These are phyloP conservation scores for Agrypnus murinus DNA, from an alignment of 2,888 invertebrate species.

Conservation along the genomic window DNA sequence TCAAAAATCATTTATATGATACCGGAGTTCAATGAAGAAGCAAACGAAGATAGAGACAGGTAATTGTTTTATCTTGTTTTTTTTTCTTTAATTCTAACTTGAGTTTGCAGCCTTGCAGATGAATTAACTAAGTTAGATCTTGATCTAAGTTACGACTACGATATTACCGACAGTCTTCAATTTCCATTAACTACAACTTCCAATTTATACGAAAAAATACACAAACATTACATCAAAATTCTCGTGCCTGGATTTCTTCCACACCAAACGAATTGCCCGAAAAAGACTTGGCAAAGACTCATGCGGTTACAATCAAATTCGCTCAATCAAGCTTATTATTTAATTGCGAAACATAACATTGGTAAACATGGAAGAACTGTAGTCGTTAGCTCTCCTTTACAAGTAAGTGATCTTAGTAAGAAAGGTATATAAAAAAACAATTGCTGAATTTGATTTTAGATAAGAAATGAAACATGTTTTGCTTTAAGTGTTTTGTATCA, in stretches of 20 bases:
- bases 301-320: conserved; percentile 77
- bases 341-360: conserved; percentile 80
- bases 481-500: conserved; percentile 84
- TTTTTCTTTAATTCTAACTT: no score
- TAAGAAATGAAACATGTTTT: conserved; percentile 85
- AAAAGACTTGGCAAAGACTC: conserved; percentile 77
- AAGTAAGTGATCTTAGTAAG: conserved; percentile 72
- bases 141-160: conserved; percentile 65
- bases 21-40: conserved; percentile 59
- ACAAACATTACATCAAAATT: conserved; percentile 79
- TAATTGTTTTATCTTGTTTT: no score
- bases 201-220: conserved; percentile 77
- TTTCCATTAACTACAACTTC: conserved; percentile 74
- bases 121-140: conserved; percentile 53
- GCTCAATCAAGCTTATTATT: conserved; percentile 76
- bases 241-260: conserved; percentile 79
- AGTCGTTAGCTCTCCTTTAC: conserved; percentile 82
- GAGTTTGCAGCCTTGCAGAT: conserved; percentile 58
- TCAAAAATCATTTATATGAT: conserved; percentile 61
- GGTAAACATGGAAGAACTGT: conserved; percentile 74
- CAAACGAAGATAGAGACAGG: conserved; percentile 67
- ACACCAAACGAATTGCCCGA: conserved; percentile 78
- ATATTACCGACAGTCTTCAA: conserved; percentile 67
- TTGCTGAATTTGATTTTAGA: conserved; percentile 68
- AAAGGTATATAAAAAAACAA: conserved; percentile 12